phyloP scores from a whole-genome alignment of 2,797 vertebrate genomes.

The Anas bahamensis region DNA sequence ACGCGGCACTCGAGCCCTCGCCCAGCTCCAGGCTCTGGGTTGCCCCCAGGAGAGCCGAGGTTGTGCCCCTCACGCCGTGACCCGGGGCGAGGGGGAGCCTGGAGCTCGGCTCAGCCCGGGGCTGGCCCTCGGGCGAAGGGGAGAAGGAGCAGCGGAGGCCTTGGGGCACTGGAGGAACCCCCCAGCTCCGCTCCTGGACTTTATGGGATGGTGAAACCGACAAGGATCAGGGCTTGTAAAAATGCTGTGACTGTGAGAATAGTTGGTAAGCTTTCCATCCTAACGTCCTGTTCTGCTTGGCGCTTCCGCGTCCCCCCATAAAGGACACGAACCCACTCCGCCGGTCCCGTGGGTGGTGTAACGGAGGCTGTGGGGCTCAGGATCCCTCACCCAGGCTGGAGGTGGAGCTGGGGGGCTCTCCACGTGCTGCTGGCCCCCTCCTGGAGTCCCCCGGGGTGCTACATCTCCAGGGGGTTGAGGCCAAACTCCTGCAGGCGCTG shows the following conservation, averaged over 20 bases:
- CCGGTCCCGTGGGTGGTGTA: neutral
- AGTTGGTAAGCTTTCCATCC: no score
- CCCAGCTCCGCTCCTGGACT: neutral
- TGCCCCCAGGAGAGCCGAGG: neutral
- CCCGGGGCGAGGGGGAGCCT: neutral
- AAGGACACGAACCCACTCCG: conserved; percentile 4
- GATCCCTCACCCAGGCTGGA: neutral
- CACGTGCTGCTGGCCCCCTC: neutral
- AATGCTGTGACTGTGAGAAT: no score
- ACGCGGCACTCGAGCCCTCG: neutral
- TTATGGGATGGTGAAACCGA: no score
- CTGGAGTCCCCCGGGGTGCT: neutral
- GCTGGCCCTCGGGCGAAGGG: neutral
- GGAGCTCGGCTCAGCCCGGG: neutral
- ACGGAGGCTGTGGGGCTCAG: neutral
- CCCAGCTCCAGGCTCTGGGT: neutral
- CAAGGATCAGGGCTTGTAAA: no score
- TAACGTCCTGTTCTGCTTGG: no score
- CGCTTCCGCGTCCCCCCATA: neutral
- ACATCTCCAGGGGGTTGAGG: conserved; percentile 76
- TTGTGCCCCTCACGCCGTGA: neutral
- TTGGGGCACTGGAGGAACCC: accelerated
- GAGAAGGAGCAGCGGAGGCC: neutral
- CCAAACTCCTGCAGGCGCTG: conserved; percentile 77
- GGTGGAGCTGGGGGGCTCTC: neutral